A percentile compares a stretch with the other conserved stretches of the same genome.
These are phyloP conservation scores for Zoanthus sociatus DNA, from an alignment of 92 coral and sea anemone genomes.

Conservation along the genomic window DNA sequence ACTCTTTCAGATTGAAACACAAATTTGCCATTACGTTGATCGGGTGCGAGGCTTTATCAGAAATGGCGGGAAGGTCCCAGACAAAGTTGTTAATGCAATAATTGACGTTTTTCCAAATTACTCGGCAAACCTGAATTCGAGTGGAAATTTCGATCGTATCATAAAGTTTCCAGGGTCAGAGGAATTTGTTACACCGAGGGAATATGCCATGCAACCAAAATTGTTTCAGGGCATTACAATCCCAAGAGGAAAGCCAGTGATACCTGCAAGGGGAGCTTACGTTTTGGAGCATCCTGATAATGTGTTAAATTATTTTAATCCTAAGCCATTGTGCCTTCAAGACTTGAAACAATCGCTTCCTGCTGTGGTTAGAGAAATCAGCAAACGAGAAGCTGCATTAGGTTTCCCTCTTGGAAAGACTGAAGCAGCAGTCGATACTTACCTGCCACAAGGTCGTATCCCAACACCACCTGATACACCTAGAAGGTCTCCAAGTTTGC, in stretches of 20 bases:
- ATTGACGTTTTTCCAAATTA: constrained; percentile 73
- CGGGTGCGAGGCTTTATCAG: constrained; percentile 69
- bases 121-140: constrained; percentile 52
- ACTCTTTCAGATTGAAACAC: constrained; percentile 70
- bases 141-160: constrained; percentile 47
- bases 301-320: constrained; percentile 54
- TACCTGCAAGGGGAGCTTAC: constrained; percentile 58
- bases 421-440: constrained; percentile 81
- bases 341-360: constrained; percentile 88
- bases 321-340: constrained; percentile 70
- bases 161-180: constrained; percentile 78
- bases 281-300: constrained; percentile 64
- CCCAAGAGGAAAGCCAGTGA: constrained; percentile 75
- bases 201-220: constrained; percentile 43
- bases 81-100: constrained; percentile 64
- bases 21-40: constrained; percentile 87
- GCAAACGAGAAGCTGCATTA: constrained; percentile 85
- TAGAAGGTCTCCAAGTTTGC: constrained; percentile 66
- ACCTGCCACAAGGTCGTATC: constrained; percentile 74
- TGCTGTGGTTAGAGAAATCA: constrained; percentile 89
- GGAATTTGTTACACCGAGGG: constrained; percentile 55
- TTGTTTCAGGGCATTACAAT: constrained; percentile 66
- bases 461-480: constrained; percentile 88
- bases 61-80: constrained; percentile 55
- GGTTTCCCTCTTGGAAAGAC: constrained; percentile 92